phyloP scores from a whole-genome alignment of 2,113 vertebrate genomes.

The Mormoops blainvillei region DNA sequence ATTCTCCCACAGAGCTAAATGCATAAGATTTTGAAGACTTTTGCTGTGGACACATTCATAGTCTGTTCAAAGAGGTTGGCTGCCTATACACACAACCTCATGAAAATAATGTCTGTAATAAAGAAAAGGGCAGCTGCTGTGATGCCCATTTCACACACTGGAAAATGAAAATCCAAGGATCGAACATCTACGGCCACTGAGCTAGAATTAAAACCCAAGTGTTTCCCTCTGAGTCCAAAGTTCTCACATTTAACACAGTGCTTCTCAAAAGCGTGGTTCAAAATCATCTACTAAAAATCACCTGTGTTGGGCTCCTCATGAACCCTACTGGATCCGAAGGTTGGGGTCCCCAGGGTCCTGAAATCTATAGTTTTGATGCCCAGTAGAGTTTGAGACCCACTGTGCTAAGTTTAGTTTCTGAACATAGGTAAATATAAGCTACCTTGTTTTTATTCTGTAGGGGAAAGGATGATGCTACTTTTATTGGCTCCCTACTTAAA shows the following conservation, averaged over 20 bases:
- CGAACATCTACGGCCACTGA: neutral
- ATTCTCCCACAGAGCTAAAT: neutral
- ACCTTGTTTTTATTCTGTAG: neutral
- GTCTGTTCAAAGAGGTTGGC: neutral
- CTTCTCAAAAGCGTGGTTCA: neutral
- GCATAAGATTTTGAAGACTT: neutral
- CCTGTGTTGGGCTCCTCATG: neutral
- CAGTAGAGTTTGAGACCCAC: neutral
- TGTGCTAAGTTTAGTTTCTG: neutral
- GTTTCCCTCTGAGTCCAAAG: neutral
- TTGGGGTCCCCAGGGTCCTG: neutral
- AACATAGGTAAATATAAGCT: neutral
- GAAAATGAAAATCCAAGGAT: neutral
- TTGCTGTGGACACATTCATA: neutral
- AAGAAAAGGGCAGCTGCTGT: neutral
- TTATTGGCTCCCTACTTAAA: neutral
- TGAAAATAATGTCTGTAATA: neutral
- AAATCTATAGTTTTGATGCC: neutral
- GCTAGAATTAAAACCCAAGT: neutral
- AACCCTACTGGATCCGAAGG: neutral
- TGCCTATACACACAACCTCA: neutral
- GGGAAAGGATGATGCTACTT: neutral
- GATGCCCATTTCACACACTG: fast-evolving
- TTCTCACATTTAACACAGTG: neutral
- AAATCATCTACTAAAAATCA: neutral